These are phyloP conservation scores for Cantharis rufa DNA, from an alignment of 2,888 invertebrate genomes.

Conservation along the genomic window DNA sequence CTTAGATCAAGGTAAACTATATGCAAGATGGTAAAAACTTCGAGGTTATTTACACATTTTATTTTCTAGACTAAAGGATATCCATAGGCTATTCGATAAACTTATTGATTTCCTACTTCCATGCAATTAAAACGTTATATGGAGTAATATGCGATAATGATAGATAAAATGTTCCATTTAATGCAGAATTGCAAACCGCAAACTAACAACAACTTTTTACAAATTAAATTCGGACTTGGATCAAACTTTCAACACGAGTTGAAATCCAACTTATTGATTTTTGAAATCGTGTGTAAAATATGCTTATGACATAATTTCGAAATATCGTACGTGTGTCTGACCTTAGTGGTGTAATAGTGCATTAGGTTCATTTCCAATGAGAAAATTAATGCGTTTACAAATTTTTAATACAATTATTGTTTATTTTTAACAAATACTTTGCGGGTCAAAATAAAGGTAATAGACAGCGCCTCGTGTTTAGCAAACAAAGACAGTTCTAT, in stretches of 20 bases:
- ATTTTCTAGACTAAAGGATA: conserved; percentile 14
- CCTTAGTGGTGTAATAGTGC: neutral
- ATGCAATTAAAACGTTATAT: conserved; percentile 6
- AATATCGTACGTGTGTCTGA: neutral
- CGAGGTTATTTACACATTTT: conserved; percentile 25
- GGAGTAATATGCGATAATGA: conserved; percentile 7
- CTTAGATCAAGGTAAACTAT: conserved; percentile 25
- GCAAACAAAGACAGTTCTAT: neutral
- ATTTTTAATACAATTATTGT: neutral
- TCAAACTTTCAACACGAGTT: neutral
- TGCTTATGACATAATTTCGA: neutral
- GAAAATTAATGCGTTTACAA: neutral
- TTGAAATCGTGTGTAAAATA: neutral
- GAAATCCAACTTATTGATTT: neutral
- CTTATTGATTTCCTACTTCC: conserved; percentile 19
- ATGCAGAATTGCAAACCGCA: conserved; percentile 14
- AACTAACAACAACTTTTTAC: conserved; percentile 2
- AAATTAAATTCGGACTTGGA: neutral
- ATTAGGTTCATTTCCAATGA: neutral
- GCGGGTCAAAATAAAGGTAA: neutral
- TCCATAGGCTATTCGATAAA: conserved; percentile 8
- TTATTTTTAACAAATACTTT: neutral
- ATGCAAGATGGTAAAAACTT: conserved; percentile 22
- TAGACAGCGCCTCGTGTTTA: neutral
- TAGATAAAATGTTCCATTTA: conserved; percentile 5